These are phyloP conservation scores for Ceyx erithaca DNA, from an alignment of 2,797 vertebrate genomes.

Conservation along the genomic window DNA sequence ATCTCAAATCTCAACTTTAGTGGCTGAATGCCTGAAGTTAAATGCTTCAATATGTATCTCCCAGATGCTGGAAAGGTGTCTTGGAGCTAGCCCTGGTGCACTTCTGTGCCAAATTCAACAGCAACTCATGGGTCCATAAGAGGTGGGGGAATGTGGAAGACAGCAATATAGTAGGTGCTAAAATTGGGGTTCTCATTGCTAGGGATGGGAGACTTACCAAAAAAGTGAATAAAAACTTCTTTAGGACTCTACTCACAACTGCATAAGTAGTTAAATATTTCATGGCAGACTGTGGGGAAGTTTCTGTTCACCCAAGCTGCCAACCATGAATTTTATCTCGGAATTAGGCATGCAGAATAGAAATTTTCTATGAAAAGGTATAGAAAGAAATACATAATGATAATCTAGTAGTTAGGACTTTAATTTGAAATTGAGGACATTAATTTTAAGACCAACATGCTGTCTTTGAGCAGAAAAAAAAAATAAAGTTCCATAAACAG, in stretches of 20 bases:
- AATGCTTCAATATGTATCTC: neutral
- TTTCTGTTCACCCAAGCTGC: neutral
- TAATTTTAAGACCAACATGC: neutral
- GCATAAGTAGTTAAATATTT: neutral
- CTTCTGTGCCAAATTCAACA: neutral
- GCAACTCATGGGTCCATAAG: fast-evolving
- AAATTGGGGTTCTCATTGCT: neutral
- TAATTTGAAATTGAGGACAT: neutral
- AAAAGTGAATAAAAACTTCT: neutral
- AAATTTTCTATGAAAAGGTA: neutral
- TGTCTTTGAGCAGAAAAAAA: neutral
- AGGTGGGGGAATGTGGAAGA: neutral
- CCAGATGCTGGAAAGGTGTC: neutral
- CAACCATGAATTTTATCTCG: neutral
- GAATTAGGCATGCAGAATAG: neutral
- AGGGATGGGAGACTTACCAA: neutral
- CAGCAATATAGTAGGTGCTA: neutral
- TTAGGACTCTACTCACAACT: neutral
- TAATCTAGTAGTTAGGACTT: neutral
- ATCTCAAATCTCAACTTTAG: neutral
- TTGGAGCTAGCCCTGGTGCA: neutral
- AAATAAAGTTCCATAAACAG: neutral
- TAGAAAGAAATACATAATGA: neutral
- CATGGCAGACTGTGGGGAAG: neutral
- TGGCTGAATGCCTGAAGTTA: neutral